phyloP scores from a whole-genome alignment of 2,113 vertebrate genomes.

The Carettochelys insculpta region DNA sequence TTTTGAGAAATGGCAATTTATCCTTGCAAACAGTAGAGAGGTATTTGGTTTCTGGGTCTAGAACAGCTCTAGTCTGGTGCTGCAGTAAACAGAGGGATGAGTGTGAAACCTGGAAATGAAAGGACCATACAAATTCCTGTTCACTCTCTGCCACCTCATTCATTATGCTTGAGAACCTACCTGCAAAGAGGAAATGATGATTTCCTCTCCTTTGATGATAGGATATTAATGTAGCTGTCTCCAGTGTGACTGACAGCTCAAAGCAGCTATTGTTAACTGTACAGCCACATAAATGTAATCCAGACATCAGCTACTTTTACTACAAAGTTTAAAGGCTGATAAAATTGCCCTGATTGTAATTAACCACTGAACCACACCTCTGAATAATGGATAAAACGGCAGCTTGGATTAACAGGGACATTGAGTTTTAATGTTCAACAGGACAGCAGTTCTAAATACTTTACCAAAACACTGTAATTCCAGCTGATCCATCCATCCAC shows the following conservation, averaged over 20 bases:
- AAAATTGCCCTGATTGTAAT: not conserved
- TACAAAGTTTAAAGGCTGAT: not conserved
- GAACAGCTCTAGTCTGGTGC: not conserved
- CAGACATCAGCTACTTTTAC: not conserved
- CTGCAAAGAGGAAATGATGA: not conserved
- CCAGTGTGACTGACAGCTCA: not conserved
- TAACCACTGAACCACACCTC: not conserved
- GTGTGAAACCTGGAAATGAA: not conserved
- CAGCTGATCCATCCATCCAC: not conserved
- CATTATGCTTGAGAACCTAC: not conserved
- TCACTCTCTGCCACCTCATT: not conserved
- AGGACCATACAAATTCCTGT: not conserved
- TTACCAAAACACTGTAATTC: not conserved
- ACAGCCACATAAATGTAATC: not conserved
- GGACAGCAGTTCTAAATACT: not conserved
- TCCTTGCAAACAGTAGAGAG: not conserved
- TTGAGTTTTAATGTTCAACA: accelerated
- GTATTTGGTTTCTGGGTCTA: not conserved
- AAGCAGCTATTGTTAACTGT: not conserved
- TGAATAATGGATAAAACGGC: not conserved
- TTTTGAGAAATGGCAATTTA: no score
- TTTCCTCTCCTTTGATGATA: not conserved
- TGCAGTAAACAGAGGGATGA: not conserved
- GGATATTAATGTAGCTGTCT: not conserved
- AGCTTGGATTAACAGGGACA: not conserved